These are phyloP conservation scores for Falco columbarius DNA, from an alignment of 2,797 vertebrate genomes.

Conservation along the genomic window DNA sequence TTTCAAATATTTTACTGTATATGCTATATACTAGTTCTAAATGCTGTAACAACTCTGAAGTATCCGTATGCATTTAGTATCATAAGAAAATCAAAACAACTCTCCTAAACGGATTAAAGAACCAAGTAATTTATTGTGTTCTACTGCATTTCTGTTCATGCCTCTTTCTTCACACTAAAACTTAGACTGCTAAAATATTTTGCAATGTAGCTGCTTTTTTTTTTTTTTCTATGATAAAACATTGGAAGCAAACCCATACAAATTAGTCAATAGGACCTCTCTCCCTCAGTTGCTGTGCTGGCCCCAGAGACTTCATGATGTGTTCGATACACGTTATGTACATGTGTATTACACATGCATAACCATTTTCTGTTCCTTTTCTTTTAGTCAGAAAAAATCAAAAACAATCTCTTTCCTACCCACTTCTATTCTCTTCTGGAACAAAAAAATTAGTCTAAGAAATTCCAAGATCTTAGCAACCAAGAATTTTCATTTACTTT, in stretches of 20 bases:
- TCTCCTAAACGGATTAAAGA: background rate
- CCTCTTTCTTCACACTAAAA: background rate
- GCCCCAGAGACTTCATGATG: rapidly evolving
- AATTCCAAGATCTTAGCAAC: background rate
- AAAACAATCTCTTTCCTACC: background rate
- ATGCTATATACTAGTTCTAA: background rate
- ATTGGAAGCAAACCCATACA: background rate
- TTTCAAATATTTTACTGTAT: background rate
- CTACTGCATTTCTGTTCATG: background rate
- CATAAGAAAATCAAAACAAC: background rate
- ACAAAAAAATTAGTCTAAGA: background rate
- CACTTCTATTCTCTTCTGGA: background rate
- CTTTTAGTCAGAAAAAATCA: background rate
- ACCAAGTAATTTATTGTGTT: background rate
- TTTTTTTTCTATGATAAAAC: background rate
- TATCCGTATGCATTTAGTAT: background rate
- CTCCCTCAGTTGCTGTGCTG: background rate
- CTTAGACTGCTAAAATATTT: background rate
- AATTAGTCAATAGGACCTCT: background rate
- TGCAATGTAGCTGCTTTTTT: background rate
- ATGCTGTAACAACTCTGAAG: background rate
- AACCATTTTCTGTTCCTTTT: background rate
- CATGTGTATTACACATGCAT: background rate
- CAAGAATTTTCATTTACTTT: background rate
- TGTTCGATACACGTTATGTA: background rate